Conservation (phyloP, 2,888 invertebrate species). For the Machimus rusticus region DNA sequence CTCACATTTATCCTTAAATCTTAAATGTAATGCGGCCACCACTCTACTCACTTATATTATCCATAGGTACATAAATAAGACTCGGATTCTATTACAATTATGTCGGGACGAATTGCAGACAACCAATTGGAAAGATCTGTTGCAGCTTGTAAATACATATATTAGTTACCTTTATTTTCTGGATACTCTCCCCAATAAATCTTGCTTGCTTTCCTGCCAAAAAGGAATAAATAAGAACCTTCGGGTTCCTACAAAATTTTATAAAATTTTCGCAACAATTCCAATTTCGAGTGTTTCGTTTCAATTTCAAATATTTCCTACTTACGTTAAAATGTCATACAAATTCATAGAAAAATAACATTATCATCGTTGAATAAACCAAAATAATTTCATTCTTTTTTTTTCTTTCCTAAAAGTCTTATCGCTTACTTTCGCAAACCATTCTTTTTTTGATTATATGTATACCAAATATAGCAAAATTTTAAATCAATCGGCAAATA, state of each 20-base stretch:
- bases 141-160: slow-evolving; percentile 12
- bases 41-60: neutral
- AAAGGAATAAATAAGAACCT: neutral
- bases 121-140: slow-evolving; percentile 15
- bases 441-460: neutral
- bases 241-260: neutral
- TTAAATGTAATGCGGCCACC: neutral
- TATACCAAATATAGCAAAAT: slow-evolving; percentile 2
- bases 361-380: slow-evolving; percentile 2
- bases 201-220: neutral
- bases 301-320: slow-evolving; percentile 27
- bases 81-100: slow-evolving; percentile 22
- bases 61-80: slow-evolving; percentile 28
- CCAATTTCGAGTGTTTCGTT: neutral
- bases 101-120: slow-evolving; percentile 27
- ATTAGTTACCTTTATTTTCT: neutral
- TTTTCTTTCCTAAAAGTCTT: neutral
- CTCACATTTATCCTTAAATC: slow-evolving; percentile 13
- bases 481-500: slow-evolving; percentile 12
- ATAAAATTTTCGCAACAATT: neutral
- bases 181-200: neutral
- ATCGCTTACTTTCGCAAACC: neutral
- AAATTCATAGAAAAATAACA: slow-evolving; percentile 36
- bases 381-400: slow-evolving; percentile 7
- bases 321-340: slow-evolving; percentile 27